A percentile compares a stretch with the other conserved stretches of the same genome.
Conservation (phyloP, 2,113 vertebrate species). For the Arvicanthis niloticus region DNA sequence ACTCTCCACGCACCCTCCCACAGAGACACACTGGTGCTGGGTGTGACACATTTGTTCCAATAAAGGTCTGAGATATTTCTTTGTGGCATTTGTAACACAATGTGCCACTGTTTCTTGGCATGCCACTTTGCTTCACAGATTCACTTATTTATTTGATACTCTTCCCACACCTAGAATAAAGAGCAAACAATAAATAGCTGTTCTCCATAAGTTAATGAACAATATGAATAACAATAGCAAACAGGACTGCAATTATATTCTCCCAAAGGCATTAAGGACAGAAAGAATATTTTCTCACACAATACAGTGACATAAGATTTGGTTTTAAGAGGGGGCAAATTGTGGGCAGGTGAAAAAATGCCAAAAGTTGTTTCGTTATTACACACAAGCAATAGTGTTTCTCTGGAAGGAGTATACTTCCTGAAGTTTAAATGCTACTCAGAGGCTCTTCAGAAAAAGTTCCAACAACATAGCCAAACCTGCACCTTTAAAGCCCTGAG, state of each 20-base stretch:
- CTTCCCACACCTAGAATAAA: conserved; percentile 5
- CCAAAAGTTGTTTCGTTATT: not conserved
- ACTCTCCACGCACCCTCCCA: not conserved
- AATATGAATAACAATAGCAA: not conserved
- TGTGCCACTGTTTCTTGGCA: not conserved
- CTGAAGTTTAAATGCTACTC: not conserved
- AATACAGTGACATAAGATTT: not conserved
- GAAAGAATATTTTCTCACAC: not conserved
- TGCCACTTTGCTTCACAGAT: not conserved
- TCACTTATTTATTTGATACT: not conserved
- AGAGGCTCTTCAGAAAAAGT: not conserved
- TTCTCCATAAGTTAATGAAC: not conserved
- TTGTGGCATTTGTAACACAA: not conserved
- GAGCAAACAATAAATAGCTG: not conserved
- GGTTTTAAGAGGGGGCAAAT: not conserved
- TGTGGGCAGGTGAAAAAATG: not conserved
- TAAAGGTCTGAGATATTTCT: not conserved
- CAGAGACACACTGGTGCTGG: not conserved
- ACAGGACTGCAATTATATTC: not conserved
- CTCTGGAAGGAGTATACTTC: not conserved
- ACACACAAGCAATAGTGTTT: not conserved
- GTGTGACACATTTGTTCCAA: not conserved
- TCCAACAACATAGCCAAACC: not conserved
- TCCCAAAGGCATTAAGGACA: not conserved
- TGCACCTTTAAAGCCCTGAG: not conserved